These are phyloP conservation scores for Lamproptera curius DNA, from an alignment of 2,888 invertebrate species.

Conservation along the genomic window DNA sequence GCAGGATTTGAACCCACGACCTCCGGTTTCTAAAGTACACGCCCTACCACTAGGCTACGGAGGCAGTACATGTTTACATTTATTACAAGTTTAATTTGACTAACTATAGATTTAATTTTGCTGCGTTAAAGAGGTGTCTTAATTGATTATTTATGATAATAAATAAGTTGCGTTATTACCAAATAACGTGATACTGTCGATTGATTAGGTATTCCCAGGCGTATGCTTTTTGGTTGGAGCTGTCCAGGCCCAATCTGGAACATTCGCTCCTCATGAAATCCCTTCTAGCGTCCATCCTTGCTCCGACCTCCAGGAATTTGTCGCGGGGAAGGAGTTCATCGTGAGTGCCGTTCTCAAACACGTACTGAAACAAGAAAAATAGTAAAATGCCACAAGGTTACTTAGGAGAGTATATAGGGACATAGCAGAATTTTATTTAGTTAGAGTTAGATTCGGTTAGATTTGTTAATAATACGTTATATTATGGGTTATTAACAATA, in stretches of 20 bases:
- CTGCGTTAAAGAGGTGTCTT: no score
- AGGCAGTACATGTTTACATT: no score
- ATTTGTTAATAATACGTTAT: no score
- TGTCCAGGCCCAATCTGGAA: slow-evolving; percentile 78
- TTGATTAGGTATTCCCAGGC: slow-evolving; percentile 93
- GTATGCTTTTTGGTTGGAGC: slow-evolving; percentile 83
- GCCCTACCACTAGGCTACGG: no score
- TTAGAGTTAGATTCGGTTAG: no score
- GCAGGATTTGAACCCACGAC: no score
- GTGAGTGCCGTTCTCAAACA: slow-evolving; percentile 66
- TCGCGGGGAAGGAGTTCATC: slow-evolving; percentile 63
- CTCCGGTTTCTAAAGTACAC: no score
- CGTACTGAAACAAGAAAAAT: slow-evolving; percentile 59
- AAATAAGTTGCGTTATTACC: slow-evolving; percentile 80
- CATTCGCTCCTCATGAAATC: slow-evolving; percentile 79
- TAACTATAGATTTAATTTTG: no score
- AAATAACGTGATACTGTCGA: slow-evolving; percentile 87
- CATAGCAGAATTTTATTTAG: no score
- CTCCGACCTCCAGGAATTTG: slow-evolving; percentile 78
- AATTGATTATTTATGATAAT: no score
- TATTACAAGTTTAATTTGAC: no score
- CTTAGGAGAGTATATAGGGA: neutral
- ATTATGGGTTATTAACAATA: no score
- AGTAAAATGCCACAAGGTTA: neutral
- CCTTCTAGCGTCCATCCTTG: slow-evolving; percentile 78